A percentile compares a stretch with the other conserved stretches of the same genome.
Conservation (phyloP, 2,113 vertebrate species). For the Archocentrus centrarchus region DNA sequence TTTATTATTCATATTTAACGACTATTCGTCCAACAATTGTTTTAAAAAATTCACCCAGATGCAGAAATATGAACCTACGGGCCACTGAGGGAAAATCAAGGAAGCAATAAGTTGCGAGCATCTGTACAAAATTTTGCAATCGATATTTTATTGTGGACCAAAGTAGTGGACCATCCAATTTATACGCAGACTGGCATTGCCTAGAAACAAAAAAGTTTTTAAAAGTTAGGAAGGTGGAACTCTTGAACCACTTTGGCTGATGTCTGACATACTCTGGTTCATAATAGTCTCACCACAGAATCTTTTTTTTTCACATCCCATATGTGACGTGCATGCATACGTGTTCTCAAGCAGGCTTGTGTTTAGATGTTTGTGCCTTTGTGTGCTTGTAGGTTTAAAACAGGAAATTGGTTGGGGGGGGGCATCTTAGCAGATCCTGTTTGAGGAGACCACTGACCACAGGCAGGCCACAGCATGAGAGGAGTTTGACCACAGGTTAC, state of each 20-base stretch:
- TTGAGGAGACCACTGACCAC: slow-evolving; percentile 59
- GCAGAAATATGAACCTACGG: not conserved
- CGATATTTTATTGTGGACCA: not conserved
- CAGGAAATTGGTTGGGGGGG: slow-evolving; percentile 33
- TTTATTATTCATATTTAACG: not conserved
- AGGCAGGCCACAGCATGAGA: slow-evolving; percentile 49
- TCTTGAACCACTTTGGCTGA: not conserved
- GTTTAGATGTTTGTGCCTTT: slow-evolving; percentile 39
- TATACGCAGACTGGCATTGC: not conserved
- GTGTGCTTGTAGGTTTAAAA: slow-evolving; percentile 39
- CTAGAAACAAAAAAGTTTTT: too few species aligned
- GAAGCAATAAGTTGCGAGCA: not conserved
- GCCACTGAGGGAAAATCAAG: not conserved
- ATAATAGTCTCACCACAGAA: slow-evolving; percentile 18
- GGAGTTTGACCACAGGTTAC: slow-evolving; percentile 37
- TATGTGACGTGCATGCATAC: slow-evolving; percentile 29
- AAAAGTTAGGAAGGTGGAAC: not conserved
- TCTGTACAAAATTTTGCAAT: not conserved
- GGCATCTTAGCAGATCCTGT: slow-evolving; percentile 43
- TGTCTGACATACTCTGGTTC: not conserved
- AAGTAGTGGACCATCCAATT: not conserved
- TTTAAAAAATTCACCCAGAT: accelerated
- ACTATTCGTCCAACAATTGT: not conserved
- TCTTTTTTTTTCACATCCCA: slow-evolving; percentile 28
- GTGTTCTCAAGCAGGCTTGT: slow-evolving; percentile 21